Conservation (phyloP, 2,797 vertebrate species). For the Lepus oiostolus region DNA sequence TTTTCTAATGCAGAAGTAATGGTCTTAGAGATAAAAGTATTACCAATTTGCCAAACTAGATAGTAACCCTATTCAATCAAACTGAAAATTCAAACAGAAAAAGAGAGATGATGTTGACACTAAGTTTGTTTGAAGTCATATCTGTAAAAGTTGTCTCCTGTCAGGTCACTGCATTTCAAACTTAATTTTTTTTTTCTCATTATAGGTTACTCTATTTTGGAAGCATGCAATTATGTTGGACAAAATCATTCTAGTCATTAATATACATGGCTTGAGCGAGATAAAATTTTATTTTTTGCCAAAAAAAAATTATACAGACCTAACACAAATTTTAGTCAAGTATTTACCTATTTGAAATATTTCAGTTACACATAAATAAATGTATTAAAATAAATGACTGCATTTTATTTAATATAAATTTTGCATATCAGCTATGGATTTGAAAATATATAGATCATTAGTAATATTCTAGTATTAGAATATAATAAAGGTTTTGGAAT, state of each 20-base stretch:
- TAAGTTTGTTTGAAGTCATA: constrained; percentile 38
- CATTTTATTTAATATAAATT: not conserved
- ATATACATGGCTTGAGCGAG: not conserved
- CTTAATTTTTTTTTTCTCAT: not conserved
- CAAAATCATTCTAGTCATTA: not conserved
- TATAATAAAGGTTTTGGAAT: not conserved
- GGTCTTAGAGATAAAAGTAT: not conserved
- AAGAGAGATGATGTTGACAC: not conserved
- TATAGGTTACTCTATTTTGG: not conserved
- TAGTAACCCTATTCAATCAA: not conserved
- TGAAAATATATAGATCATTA: not conserved
- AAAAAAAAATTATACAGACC: not conserved
- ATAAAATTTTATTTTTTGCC: not conserved
- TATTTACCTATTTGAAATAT: not conserved
- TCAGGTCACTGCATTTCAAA: not conserved
- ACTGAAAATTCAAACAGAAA: not conserved
- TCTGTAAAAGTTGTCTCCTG: not conserved
- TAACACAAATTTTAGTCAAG: not conserved
- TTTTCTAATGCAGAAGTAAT: not conserved
- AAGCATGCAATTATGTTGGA: not conserved
- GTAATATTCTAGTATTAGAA: not conserved
- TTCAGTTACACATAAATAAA: not conserved
- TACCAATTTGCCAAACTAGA: not conserved
- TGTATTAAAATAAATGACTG: not conserved
- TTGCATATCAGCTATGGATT: not conserved